A percentile compares a stretch with the other conserved stretches of the same genome.
Conservation (phyloP, 2,888 invertebrate genomes). For the Epinotia bilunana region DNA sequence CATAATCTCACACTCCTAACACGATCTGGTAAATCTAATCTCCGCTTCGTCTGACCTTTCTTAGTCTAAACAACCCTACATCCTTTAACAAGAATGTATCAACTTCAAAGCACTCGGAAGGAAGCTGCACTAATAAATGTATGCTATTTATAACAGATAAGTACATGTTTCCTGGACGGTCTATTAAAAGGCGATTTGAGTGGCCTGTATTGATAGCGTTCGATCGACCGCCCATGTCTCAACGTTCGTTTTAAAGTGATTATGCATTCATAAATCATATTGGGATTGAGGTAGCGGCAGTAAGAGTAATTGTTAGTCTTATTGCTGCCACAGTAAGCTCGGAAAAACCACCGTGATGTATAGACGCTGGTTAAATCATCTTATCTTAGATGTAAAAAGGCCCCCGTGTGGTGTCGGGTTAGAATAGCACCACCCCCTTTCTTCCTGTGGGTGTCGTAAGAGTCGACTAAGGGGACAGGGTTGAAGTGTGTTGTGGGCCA, state of each 20-base stretch:
- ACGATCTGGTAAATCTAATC: not conserved
- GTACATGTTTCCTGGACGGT: constrained; percentile 33
- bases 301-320: constrained; percentile 6
- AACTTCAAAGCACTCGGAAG: constrained; percentile 40
- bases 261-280: constrained; percentile 19
- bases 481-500: no score
- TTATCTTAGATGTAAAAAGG: no score
- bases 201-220: constrained; percentile 23
- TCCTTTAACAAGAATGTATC: constrained; percentile 28
- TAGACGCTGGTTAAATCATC: no score
- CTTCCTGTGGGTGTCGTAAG: no score
- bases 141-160: constrained; percentile 41
- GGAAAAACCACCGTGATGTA: no score
- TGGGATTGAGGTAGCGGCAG: constrained; percentile 9
- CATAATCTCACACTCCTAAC: not conserved
- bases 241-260: constrained; percentile 16
- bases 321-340: no score
- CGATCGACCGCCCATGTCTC: constrained; percentile 26
- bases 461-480: no score
- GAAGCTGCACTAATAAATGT: constrained; percentile 41
- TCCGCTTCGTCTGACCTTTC: not conserved
- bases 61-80: constrained; percentile 28
- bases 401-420: no score
- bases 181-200: constrained; percentile 41
- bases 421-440: no score